Base-by-base conservation (phyloP, 2,113 vertebrate genomes). In the Gambusia affinis region DNA sequence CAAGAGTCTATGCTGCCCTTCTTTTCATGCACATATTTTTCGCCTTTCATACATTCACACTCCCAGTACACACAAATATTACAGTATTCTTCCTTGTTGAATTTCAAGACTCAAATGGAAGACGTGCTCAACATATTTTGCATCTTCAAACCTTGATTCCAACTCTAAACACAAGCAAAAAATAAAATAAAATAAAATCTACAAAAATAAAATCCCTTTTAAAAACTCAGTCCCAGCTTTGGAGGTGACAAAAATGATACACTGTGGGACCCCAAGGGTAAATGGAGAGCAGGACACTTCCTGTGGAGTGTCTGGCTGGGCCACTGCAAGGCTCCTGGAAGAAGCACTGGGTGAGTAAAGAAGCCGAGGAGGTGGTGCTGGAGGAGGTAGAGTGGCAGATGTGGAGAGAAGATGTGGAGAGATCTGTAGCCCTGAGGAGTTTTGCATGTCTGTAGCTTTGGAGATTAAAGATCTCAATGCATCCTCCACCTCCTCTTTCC, bases 351-450 rank as follows among this genome's bases (percentile, higher is more conserved):
- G 63, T 57, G 64, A 75, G 73, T 64, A 19, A n/a, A 60, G 70
- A 75, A 70, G 66, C 27, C 37, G 29, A 75, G 60, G 12, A 47
- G 70, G 62, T 15, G 64, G 39, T 4, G 24, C 61, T 67, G 63
- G 63, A 51, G 65, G 74, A 83, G 72, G 70, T 24, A 60, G 80
- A 75, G 74, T 70, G 75, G 79, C 30, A 76, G 72, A 75, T 1
- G 67, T 80, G 77, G 72, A 74, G 44, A 72, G 39, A 64, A 65
- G 73, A 27, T 27, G 27, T 27, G 24, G 77, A 83, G 75, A 61
- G 67, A 86, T 84, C 81, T 79, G 81, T 73, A 80, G 80, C 86
- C 90, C 84, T 75, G 90, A 91, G 88, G 88, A 88, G 70, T 82
- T 2, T 5, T 83, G 75, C 79, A 30, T 14, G 67, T 89, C 69